Conservation (phyloP, 2,888 invertebrate species). For the Cordilura impudica region DNA sequence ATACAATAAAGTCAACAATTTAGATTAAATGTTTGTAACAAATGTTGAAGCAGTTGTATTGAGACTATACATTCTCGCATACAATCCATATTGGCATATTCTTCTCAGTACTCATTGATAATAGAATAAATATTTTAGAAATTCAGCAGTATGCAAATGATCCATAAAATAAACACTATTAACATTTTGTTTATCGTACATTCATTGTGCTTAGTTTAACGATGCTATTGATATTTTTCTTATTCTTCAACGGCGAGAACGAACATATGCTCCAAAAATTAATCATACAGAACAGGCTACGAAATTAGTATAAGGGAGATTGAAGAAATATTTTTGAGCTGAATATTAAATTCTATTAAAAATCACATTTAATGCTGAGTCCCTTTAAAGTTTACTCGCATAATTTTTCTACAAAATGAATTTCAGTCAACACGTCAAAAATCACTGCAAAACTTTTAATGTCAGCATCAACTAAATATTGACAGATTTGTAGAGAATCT, state of each 20-base stretch:
- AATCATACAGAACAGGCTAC: neutral
- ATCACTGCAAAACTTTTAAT: too few relatives aligned
- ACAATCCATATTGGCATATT: neutral
- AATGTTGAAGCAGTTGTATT: neutral
- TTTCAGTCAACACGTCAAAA: too few relatives aligned
- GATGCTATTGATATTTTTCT: conserved; percentile 9
- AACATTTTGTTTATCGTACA: conserved; percentile 5
- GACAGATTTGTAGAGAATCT: too few relatives aligned
- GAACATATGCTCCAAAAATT: neutral
- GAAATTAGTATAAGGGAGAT: too few relatives aligned
- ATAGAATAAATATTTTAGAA: neutral
- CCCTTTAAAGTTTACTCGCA: too few relatives aligned
- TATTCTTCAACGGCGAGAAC: conserved; percentile 13
- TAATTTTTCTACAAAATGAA: too few relatives aligned
- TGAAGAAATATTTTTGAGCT: too few relatives aligned
- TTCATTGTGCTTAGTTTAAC: conserved; percentile 13
- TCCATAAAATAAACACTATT: conserved; percentile 53
- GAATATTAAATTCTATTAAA: too few relatives aligned
- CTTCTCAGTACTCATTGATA: conserved; percentile 5
- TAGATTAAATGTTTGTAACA: neutral
- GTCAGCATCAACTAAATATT: too few relatives aligned
- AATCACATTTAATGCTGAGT: too few relatives aligned
- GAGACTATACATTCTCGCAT: neutral
- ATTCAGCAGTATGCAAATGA: conserved; percentile 54
- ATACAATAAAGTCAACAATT: conserved; percentile 26